Evolutionary conservation across 2,797 vertebrate genomes (phyloP).

Genomic region (Helostoma temminkii): DNA sequence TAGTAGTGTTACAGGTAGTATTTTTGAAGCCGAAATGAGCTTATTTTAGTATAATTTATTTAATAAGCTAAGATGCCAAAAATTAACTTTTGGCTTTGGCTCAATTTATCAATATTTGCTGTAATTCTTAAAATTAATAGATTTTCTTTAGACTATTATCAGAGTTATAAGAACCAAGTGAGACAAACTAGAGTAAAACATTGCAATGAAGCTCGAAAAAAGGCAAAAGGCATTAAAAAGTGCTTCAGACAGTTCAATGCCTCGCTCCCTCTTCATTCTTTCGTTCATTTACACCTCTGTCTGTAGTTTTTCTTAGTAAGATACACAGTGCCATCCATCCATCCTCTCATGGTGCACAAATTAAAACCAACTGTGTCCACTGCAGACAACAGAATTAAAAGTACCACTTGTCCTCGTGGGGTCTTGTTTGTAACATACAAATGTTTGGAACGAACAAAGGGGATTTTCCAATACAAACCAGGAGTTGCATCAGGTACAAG

Average conservation of each 20-base stretch:
- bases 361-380: slow-evolving; percentile 31
- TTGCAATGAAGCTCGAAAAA: neutral
- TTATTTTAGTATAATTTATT: too few relatives aligned
- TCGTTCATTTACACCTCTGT: neutral
- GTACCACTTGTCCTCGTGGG: slow-evolving; percentile 2
- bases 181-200: neutral
- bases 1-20: too few relatives aligned
- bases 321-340: slow-evolving; percentile 16
- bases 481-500: slow-evolving; percentile 40
- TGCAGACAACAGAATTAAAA: slow-evolving; percentile 36
- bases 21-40: too few relatives aligned
- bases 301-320: slow-evolving; percentile 20
- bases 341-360: slow-evolving; percentile 29
- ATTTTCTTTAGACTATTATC: neutral
- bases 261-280: neutral
- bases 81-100: neutral
- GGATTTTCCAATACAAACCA: slow-evolving; percentile 33
- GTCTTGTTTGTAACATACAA: slow-evolving; percentile 25
- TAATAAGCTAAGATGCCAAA: neutral
- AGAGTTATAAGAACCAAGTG: neutral
- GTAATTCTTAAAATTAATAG: neutral
- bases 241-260: neutral
- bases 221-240: neutral
- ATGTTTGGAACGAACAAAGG: slow-evolving; percentile 11
- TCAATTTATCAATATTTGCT: neutral